A percentile compares a stretch with the other conserved stretches of the same genome.
These are phyloP conservation scores for Tympanuchus pallidicinctus DNA, from an alignment of 2,113 vertebrate genomes.

Conservation along the genomic window DNA sequence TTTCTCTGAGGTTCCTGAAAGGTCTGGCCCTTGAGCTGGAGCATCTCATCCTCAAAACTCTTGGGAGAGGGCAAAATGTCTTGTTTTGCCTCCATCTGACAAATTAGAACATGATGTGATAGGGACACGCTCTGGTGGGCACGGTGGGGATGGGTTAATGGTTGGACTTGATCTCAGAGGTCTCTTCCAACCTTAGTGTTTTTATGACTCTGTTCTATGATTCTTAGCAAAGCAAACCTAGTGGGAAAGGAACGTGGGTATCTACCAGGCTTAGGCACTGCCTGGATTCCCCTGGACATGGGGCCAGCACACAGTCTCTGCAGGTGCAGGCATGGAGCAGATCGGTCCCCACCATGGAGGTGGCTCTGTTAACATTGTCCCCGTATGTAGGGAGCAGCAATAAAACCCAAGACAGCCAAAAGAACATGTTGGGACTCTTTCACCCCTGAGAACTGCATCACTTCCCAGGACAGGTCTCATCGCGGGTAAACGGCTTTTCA, in stretches of 20 bases:
- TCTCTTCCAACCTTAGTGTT: not conserved
- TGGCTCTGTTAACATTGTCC: not conserved
- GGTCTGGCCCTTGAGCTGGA: not conserved
- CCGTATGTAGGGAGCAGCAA: not conserved
- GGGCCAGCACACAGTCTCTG: not conserved
- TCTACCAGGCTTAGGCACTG: not conserved
- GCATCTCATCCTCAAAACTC: not conserved
- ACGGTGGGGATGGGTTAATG: not conserved
- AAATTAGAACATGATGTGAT: not conserved
- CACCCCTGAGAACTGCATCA: too few species aligned
- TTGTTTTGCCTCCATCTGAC: not conserved
- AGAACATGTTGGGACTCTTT: rapidly evolving
- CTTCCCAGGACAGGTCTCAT: not conserved
- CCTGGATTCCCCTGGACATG: rapidly evolving
- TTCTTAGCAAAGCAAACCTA: not conserved
- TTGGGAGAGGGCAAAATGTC: not conserved
- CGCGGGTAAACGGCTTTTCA: not conserved
- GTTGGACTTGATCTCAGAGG: not conserved
- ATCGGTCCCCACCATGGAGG: not conserved
- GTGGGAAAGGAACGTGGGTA: not conserved
- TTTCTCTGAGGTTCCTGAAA: not conserved
- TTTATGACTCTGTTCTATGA: not conserved
- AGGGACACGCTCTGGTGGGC: not conserved
- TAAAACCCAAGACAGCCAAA: not conserved
- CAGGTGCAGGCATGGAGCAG: not conserved